phyloP scores from a whole-genome alignment of 2,797 vertebrate species.

The Oreonectes daqikongensis region DNA sequence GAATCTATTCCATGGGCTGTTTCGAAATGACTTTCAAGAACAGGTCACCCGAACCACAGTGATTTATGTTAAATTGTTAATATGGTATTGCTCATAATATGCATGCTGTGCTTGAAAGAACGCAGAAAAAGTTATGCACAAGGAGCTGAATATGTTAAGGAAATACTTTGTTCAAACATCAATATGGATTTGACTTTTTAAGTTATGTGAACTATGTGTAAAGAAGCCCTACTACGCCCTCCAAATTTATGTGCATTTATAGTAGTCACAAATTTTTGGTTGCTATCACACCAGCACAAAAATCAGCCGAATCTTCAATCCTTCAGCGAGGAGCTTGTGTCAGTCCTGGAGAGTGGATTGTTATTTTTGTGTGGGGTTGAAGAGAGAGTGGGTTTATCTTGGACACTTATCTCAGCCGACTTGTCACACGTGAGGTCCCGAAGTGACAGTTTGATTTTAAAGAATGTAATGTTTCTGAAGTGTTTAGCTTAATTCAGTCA shows the following conservation, averaged over 20 bases:
- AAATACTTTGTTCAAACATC: neutral
- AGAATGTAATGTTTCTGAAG: neutral
- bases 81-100: neutral
- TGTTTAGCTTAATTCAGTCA: neutral
- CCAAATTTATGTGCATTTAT: constrained; percentile 25
- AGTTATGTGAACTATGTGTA: constrained; percentile 8
- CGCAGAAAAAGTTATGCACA: neutral
- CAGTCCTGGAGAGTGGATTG: constrained; percentile 19
- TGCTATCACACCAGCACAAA: constrained; percentile 23
- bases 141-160: neutral
- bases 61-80: neutral
- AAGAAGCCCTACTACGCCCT: constrained; percentile 6
- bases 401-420: constrained; percentile 6
- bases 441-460: neutral
- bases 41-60: neutral
- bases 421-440: constrained; percentile 17
- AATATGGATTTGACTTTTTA: neutral
- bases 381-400: constrained; percentile 22
- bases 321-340: neutral
- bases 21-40: neutral
- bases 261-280: constrained; percentile 15
- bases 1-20: constrained; percentile 3
- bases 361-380: neutral
- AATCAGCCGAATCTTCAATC: constrained; percentile 1
- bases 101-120: neutral